These are phyloP conservation scores for Nezara viridula DNA, from an alignment of 2,888 invertebrate species.

Conservation along the genomic window DNA sequence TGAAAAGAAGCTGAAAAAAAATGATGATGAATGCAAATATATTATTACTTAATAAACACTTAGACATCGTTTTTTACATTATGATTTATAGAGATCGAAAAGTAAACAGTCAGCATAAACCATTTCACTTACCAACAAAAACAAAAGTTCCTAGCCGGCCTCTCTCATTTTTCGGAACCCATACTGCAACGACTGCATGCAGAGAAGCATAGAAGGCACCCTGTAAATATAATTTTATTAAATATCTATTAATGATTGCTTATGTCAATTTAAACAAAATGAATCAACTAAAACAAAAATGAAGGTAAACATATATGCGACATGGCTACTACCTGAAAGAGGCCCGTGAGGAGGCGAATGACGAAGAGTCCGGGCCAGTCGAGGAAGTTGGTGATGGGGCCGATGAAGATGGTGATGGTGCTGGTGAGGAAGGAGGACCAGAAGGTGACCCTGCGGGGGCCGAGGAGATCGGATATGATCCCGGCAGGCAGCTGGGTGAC, in stretches of 20 bases:
- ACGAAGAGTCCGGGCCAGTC: constrained; percentile 49
- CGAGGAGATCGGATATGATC: constrained; percentile 69
- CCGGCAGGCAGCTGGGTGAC: constrained; percentile 71
- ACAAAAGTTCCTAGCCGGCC: constrained; percentile 74
- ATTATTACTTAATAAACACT: no score
- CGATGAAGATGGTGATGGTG: constrained; percentile 33
- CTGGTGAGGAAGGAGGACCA: constrained; percentile 37
- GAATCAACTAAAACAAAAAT: neutral
- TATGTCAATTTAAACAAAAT: neutral
- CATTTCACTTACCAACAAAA: constrained; percentile 66
- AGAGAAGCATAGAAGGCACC: constrained; percentile 72
- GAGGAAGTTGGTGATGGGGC: neutral
- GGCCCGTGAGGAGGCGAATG: constrained; percentile 53
- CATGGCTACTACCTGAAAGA: constrained; percentile 41
- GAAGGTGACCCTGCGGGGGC: constrained; percentile 64
- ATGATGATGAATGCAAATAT: no score
- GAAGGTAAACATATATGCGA: neutral
- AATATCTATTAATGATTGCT: neutral
- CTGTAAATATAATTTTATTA: neutral
- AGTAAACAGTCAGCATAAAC: no score
- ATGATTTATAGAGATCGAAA: no score
- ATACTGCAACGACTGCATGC: constrained; percentile 74
- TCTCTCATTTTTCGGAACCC: constrained; percentile 74
- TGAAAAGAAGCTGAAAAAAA: no score
- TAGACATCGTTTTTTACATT: no score